A percentile compares a stretch with the other conserved stretches of the same genome.
Conservation (phyloP, 1,140 invertebrate species). For the Rhynchophorus ferrugineus region DNA sequence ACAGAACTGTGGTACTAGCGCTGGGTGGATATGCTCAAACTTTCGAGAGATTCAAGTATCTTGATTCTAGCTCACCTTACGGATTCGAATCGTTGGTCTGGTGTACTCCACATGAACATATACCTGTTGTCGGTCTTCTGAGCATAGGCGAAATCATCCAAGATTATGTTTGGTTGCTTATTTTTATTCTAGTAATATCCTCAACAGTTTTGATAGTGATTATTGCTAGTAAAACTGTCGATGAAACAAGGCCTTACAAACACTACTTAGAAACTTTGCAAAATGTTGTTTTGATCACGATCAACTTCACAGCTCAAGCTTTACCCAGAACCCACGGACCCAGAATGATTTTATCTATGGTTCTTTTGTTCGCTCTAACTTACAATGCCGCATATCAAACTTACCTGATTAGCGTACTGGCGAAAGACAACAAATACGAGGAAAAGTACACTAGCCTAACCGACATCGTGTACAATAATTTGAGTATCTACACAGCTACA, state of each 20-base stretch:
- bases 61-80: constrained; percentile 14
- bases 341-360: neutral
- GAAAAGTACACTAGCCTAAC: neutral
- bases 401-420: neutral
- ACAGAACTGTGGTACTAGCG: constrained; percentile 4
- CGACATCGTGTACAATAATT: neutral
- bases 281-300: neutral
- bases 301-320: neutral
- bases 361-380: neutral
- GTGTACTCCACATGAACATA: constrained; percentile 11
- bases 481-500: neutral
- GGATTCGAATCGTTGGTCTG: constrained; percentile 7
- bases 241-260: neutral
- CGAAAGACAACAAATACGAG: neutral
- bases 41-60: neutral
- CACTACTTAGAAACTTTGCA: neutral
- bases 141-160: constrained; percentile 6
- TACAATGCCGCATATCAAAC: neutral
- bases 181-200: neutral
- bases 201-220: neutral
- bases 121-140: neutral
- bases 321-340: neutral
- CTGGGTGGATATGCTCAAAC: constrained; percentile 16
- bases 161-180: constrained; percentile 10
- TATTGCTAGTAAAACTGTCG: neutral